Evolutionary conservation across 2,888 invertebrate genomes (phyloP).

Genomic region (Eristalis intricaria): DNA sequence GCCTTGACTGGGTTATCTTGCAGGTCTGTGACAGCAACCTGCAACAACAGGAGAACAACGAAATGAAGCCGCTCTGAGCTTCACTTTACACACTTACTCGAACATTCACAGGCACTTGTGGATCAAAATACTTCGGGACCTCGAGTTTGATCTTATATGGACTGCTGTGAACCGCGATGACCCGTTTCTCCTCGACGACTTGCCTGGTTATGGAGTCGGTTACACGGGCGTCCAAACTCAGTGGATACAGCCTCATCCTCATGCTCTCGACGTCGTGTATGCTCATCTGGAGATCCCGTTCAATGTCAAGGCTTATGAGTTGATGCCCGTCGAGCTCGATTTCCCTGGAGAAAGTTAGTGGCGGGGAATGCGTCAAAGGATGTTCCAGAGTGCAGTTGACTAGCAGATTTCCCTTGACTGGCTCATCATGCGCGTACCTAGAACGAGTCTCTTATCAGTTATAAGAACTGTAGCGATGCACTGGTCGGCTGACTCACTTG

Average conservation of each 20-base stretch:
- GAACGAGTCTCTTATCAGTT: neutral
- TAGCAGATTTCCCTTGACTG: constrained; percentile 93
- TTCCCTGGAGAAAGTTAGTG: constrained; percentile 10
- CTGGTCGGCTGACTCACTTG: constrained; percentile 74
- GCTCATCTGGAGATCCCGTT: constrained; percentile 85
- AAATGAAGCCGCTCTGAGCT: neutral
- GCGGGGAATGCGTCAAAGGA: constrained; percentile 84
- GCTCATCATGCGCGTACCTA: constrained; percentile 88
- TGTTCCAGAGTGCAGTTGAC: constrained; percentile 84
- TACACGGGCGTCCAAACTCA: neutral
- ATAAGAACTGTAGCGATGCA: neutral
- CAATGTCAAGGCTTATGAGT: constrained; percentile 88
- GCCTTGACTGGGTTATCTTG: constrained; percentile 85
- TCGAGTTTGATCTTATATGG: constrained; percentile 89
- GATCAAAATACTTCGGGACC: constrained; percentile 93
- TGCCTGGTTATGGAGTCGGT: neutral
- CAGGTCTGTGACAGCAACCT: constrained; percentile 83
- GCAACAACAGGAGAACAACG: neutral
- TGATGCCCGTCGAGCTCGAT: constrained; percentile 82
- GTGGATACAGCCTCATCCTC: neutral
- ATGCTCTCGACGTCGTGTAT: neutral
- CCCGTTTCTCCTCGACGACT: neutral
- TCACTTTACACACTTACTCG: constrained; percentile 18
- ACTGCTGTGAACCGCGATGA: constrained; percentile 87
- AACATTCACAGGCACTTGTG: constrained; percentile 86